A percentile compares a stretch with the other conserved stretches of the same genome.
Evolutionary conservation across 1,140 invertebrate genomes (phyloP).

Genomic region (Lethocerus indicus): DNA sequence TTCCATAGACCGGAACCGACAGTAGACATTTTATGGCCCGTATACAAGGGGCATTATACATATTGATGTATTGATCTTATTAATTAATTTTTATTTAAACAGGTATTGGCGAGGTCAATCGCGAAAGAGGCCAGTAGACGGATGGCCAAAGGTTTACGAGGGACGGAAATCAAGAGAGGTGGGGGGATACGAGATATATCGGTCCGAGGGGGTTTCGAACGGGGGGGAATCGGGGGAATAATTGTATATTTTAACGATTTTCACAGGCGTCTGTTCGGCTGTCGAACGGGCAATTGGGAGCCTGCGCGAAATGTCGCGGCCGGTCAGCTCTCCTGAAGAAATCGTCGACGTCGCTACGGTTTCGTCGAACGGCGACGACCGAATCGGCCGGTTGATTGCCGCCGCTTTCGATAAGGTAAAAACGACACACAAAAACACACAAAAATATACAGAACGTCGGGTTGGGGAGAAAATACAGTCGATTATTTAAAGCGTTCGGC

Average conservation of each 20-base stretch:
- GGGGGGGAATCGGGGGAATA: background rate
- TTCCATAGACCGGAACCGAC: too few relatives aligned
- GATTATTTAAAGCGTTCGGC: too few relatives aligned
- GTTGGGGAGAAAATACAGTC: too few relatives aligned
- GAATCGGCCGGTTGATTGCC: constrained; percentile 46
- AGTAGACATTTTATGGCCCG: too few relatives aligned
- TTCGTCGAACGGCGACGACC: constrained; percentile 55
- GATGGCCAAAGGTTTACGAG: constrained; percentile 53
- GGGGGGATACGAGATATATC: constrained; percentile 5
- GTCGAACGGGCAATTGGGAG: constrained; percentile 43
- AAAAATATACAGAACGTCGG: too few relatives aligned
- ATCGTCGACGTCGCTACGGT: constrained; percentile 62
- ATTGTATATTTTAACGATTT: background rate
- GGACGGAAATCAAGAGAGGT: constrained; percentile 49
- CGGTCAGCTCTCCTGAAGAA: constrained; percentile 55
- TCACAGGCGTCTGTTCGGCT: constrained; percentile 22
- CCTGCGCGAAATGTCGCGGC: constrained; percentile 36
- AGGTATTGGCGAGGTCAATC: constrained; percentile 44
- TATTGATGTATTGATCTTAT: too few relatives aligned
- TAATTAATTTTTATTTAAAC: too few relatives aligned
- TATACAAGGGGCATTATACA: too few relatives aligned
- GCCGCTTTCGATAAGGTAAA: constrained; percentile 57
- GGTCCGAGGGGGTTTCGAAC: background rate
- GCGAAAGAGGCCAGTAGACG: constrained; percentile 57
- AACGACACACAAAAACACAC: too few relatives aligned